Percentiles rank a stretch among this genome's conserved stretches.
These are phyloP conservation scores for Calameuta filiformis DNA, from an alignment of 2,888 invertebrate species.

Conservation along the genomic window DNA sequence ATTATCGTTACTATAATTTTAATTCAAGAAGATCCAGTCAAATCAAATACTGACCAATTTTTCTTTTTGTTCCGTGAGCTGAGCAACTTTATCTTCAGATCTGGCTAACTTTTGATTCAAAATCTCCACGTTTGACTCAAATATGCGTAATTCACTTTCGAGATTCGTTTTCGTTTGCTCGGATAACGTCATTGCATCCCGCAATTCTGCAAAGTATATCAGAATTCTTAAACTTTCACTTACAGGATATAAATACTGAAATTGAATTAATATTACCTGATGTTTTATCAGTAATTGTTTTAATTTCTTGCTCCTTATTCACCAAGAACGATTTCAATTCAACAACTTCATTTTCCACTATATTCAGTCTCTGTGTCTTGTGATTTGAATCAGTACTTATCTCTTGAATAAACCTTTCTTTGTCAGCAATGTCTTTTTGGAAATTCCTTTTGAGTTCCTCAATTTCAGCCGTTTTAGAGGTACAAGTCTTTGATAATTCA, in stretches of 20 bases:
- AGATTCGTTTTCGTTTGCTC: constrained; percentile 56
- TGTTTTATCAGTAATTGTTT: constrained; percentile 51
- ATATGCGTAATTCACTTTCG: constrained; percentile 51
- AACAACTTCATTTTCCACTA: constrained; percentile 51
- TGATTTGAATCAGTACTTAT: constrained; percentile 43
- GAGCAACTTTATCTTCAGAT: constrained; percentile 70
- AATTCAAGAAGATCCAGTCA: constrained; percentile 1
- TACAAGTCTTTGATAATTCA: constrained; percentile 63
- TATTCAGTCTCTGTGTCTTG: constrained; percentile 44
- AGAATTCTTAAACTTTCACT: neutral
- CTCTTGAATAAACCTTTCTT: constrained; percentile 49
- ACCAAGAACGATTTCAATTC: constrained; percentile 48
- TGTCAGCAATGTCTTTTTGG: constrained; percentile 52
- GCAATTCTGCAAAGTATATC: constrained; percentile 46
- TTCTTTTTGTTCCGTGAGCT: constrained; percentile 71
- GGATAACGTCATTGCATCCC: constrained; percentile 49
- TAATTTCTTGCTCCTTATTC: constrained; percentile 57
- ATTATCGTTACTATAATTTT: neutral
- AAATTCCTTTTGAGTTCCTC: constrained; percentile 53
- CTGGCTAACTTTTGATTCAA: constrained; percentile 70
- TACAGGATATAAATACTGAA: neutral
- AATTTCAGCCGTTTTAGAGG: constrained; percentile 47
- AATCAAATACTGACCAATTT: constrained; percentile 64
- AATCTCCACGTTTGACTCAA: constrained; percentile 62
- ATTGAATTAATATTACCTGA: constrained; percentile 38